Evolutionary conservation across 2,888 invertebrate species (phyloP), one percentile per base, ranked within the genome.

Genomic region (Xylophagus ater): DNA sequence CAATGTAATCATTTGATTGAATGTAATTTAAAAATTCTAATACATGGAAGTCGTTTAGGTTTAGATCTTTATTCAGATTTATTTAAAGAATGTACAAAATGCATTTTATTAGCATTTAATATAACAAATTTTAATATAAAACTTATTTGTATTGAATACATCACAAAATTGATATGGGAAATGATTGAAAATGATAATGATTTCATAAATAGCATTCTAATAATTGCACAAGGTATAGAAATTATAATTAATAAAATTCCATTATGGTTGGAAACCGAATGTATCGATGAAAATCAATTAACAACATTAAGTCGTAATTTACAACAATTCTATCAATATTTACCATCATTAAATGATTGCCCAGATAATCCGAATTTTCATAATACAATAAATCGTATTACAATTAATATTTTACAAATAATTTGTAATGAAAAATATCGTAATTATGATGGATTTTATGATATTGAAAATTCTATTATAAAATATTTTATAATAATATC

Each of bases 51-150:
- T 4, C 31, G 28, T 13, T 49, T 55, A n/a, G 58, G 56, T 3
- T 48, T 48, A n/a, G 51, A 51, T 19, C 49, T 53, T 3, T 55
- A 55, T 32, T 40, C 49, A 0, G 34, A 42, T 9, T 26, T 51
- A 4, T 58, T 56, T 44, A 47, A 46, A 2, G 34, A 38, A 4
- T 55, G 55, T 23, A 14, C 56, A 29, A 23, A 46, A 0, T 51
- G 49, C 23, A 50, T 52, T 0, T 34, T 58, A 12, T 47, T 50
- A 4, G 51, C 52, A 1, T 46, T 57, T 10, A 53, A 53, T 10
- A 53, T 54, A 30, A 53, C 48, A 40, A 52, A 51, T 29, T 47
- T 58, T 30, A 40, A 50, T n/a, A 54, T 54, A 0, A 60, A 60
- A 32, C 31, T 56, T 4, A 17, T 42, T 3, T 52, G 58, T 15